These are phyloP conservation scores for Lepidostoma basale DNA, from an alignment of 1,140 invertebrate species.

Conservation along the genomic window DNA sequence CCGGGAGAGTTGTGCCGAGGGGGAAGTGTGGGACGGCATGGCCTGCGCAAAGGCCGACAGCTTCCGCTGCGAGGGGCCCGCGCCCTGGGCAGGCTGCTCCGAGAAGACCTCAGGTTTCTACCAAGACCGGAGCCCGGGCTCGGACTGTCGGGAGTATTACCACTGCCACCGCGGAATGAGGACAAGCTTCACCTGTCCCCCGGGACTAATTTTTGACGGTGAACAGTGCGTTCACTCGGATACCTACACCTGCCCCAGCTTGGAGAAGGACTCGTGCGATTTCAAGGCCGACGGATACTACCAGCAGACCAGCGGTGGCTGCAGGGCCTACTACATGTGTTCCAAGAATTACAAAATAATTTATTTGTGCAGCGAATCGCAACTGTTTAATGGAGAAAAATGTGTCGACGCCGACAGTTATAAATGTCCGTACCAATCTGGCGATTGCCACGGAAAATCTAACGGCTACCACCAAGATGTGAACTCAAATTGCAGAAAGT, in stretches of 20 bases:
- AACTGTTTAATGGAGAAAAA: slow-evolving; percentile 62
- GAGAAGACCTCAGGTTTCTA: slow-evolving; percentile 58
- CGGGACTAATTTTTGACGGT: slow-evolving; percentile 60
- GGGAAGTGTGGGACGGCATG: slow-evolving; percentile 54
- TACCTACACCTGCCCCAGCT: slow-evolving; percentile 55
- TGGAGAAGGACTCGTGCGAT: slow-evolving; percentile 59
- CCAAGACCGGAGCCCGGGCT: slow-evolving; percentile 53
- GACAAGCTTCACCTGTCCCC: slow-evolving; percentile 54
- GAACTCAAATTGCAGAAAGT: slow-evolving; percentile 62
- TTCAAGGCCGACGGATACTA: slow-evolving; percentile 63
- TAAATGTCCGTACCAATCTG: slow-evolving; percentile 56
- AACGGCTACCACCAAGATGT: slow-evolving; percentile 64
- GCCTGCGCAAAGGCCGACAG: slow-evolving; percentile 49
- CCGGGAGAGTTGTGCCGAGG: slow-evolving; percentile 50
- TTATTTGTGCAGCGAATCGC: slow-evolving; percentile 60
- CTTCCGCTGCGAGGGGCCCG: slow-evolving; percentile 56
- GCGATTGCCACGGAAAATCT: slow-evolving; percentile 57
- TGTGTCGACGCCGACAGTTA: slow-evolving; percentile 56
- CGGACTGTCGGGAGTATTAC: slow-evolving; percentile 60
- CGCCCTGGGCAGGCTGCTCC: slow-evolving; percentile 52
- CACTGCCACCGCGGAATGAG: slow-evolving; percentile 56
- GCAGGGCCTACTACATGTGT: slow-evolving; percentile 66
- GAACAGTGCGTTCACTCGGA: slow-evolving; percentile 52
- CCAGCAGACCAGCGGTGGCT: slow-evolving; percentile 61
- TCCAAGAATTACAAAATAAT: slow-evolving; percentile 60